Percentiles rank a stretch among this genome's conserved stretches.
Evolutionary conservation across 2,113 vertebrate species (phyloP).

Genomic region (Ellobius talpinus): DNA sequence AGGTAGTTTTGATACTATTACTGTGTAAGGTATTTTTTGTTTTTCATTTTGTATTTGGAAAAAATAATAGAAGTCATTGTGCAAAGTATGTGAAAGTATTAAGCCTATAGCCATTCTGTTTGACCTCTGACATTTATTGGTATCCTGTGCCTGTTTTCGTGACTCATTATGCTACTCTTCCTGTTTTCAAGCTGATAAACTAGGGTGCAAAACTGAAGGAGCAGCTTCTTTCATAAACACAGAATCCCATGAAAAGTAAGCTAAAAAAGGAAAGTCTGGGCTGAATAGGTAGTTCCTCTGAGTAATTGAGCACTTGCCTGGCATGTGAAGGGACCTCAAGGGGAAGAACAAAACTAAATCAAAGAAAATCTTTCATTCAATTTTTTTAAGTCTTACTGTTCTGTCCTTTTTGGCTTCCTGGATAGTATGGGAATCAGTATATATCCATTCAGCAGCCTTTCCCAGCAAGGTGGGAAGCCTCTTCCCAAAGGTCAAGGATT

Average conservation of each 20-base stretch:
- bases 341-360: not conserved
- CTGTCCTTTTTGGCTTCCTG: constrained; percentile 52
- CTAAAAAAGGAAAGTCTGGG: constrained; percentile 31
- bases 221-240: constrained; percentile 50
- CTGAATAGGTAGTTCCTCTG: not conserved
- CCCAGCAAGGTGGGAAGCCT: constrained; percentile 33
- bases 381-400: constrained; percentile 17
- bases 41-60: constrained; percentile 40
- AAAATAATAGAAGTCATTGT: constrained; percentile 47
- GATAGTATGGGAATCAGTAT: constrained; percentile 3
- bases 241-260: constrained; percentile 60
- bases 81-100: constrained; percentile 10
- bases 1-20: constrained; percentile 47
- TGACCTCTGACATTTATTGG: constrained; percentile 43
- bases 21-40: constrained; percentile 40
- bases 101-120: constrained; percentile 1
- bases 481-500: constrained; percentile 57
- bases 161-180: constrained; percentile 28
- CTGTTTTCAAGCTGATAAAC: constrained; percentile 62
- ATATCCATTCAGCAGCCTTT: constrained; percentile 22
- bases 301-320: not conserved
- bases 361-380: constrained; percentile 7
- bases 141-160: constrained; percentile 22
- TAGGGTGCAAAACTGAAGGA: constrained; percentile 31
- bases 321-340: not conserved